phyloP scores from a whole-genome alignment of 2,797 vertebrate genomes.

The Microctenopoma stevenorrisi region DNA sequence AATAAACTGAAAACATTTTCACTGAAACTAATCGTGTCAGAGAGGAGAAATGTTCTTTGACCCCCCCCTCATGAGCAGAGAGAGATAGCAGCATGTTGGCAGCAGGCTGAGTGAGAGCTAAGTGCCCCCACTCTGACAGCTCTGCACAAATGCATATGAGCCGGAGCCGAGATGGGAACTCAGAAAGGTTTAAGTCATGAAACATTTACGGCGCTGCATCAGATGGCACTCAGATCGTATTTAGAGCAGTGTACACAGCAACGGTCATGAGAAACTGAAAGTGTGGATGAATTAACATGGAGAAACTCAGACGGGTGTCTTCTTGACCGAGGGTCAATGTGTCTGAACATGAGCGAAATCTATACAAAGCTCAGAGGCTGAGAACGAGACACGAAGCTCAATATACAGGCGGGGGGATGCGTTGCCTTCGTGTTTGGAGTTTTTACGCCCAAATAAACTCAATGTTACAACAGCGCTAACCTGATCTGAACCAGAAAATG shows the following conservation, averaged over 20 bases:
- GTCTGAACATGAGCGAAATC: conserved; percentile 19
- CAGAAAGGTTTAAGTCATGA: conserved; percentile 72
- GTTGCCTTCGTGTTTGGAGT: conserved; percentile 66
- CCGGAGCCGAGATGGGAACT: conserved; percentile 57
- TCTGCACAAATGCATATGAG: conserved; percentile 69
- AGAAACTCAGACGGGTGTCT: conserved; percentile 31
- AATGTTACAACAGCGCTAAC: conserved; percentile 75
- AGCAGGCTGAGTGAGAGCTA: conserved; percentile 63
- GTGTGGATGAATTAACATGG: conserved; percentile 36
- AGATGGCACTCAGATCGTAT: conserved; percentile 65
- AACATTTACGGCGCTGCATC: conserved; percentile 74
- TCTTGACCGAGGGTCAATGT: conserved; percentile 38
- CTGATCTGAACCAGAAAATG: conserved; percentile 80
- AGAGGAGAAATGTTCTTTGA: too few species aligned
- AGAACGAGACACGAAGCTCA: conserved; percentile 11
- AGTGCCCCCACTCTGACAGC: conserved; percentile 70
- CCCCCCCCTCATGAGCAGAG: conserved; percentile 6
- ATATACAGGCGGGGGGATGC: conserved; percentile 51
- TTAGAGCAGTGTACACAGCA: conserved; percentile 54
- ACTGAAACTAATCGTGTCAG: too few species aligned
- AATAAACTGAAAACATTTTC: too few species aligned
- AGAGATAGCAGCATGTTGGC: conserved; percentile 61
- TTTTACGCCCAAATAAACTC: conserved; percentile 77
- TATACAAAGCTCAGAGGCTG: conserved; percentile 30
- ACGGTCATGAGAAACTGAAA: conserved; percentile 55